phyloP scores from a whole-genome alignment of 1,140 invertebrate genomes.

The Drosophila murphyi region DNA sequence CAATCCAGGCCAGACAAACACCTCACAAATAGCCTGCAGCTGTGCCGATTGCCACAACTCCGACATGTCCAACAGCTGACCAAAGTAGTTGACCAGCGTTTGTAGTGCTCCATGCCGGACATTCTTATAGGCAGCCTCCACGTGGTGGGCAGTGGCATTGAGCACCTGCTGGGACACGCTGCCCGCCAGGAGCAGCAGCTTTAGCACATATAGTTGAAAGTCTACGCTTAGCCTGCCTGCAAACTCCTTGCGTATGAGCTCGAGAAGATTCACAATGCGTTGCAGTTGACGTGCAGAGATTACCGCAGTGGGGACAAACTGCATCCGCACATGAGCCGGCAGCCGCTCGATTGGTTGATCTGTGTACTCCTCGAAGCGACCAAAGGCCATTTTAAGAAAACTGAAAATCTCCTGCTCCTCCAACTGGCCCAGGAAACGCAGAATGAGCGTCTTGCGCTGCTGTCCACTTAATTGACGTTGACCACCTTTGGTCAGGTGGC shows the following conservation, averaged over 20 bases:
- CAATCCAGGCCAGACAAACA: constrained; percentile 92
- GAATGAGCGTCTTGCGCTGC: constrained; percentile 89
- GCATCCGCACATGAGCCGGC: neutral
- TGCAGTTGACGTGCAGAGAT: constrained; percentile 89
- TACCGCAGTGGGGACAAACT: constrained; percentile 60
- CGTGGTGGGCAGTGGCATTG: constrained; percentile 59
- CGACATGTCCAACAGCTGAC: constrained; percentile 89
- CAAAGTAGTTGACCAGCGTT: constrained; percentile 90
- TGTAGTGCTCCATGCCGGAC: constrained; percentile 87
- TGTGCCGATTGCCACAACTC: constrained; percentile 88
- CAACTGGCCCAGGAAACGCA: constrained; percentile 94
- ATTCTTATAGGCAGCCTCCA: constrained; percentile 89
- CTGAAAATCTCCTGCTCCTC: constrained; percentile 90
- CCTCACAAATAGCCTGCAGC: constrained; percentile 90
- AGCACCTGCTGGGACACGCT: constrained; percentile 87
- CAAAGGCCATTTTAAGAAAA: constrained; percentile 94
- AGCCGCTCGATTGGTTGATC: constrained; percentile 84
- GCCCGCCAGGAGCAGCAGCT: constrained; percentile 90
- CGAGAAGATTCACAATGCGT: constrained; percentile 91
- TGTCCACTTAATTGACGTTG: constrained; percentile 90
- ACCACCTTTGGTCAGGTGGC: constrained; percentile 92
- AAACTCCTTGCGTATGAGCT: constrained; percentile 93
- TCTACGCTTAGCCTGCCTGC: constrained; percentile 89
- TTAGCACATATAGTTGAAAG: constrained; percentile 89
- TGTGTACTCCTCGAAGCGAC: constrained; percentile 89